Evolutionary conservation across 2,888 invertebrate genomes (phyloP).

Genomic region (Prionchulus punctatus): DNA sequence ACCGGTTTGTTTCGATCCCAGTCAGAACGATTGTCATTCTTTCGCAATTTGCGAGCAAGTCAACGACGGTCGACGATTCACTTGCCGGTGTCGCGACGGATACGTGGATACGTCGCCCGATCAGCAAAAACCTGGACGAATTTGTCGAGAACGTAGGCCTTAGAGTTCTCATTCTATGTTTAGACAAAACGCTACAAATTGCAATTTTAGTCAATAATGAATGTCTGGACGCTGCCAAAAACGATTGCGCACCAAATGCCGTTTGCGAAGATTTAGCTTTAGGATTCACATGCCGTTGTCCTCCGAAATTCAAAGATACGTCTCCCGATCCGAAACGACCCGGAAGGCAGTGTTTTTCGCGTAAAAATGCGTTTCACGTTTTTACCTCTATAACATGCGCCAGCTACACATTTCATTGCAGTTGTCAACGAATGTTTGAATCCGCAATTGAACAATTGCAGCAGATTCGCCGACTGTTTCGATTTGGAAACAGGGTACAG

Average conservation of each 20-base stretch:
- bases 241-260: constrained; percentile 27
- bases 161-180: not conserved
- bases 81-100: constrained; percentile 11
- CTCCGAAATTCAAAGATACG: constrained; percentile 23
- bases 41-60: constrained; percentile 25
- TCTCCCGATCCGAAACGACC: constrained; percentile 17
- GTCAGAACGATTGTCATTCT: constrained; percentile 27
- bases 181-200: not conserved
- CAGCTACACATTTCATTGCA: not conserved
- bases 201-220: constrained; percentile 21
- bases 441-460: constrained; percentile 27
- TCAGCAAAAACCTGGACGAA: constrained; percentile 5
- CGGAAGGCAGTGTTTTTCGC: constrained; percentile 21
- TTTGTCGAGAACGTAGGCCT: constrained; percentile 5
- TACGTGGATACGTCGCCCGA: constrained; percentile 9
- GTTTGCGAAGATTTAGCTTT: constrained; percentile 23
- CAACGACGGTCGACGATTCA: constrained; percentile 10
- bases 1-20: constrained; percentile 23
- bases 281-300: constrained; percentile 8
- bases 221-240: constrained; percentile 25
- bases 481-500: constrained; percentile 24
- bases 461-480: constrained; percentile 23
- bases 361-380: constrained; percentile 11
- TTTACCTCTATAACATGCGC: not conserved
- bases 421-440: constrained; percentile 20